Conservation (phyloP, 2,797 vertebrate species). For the Acridotheres tristis region DNA sequence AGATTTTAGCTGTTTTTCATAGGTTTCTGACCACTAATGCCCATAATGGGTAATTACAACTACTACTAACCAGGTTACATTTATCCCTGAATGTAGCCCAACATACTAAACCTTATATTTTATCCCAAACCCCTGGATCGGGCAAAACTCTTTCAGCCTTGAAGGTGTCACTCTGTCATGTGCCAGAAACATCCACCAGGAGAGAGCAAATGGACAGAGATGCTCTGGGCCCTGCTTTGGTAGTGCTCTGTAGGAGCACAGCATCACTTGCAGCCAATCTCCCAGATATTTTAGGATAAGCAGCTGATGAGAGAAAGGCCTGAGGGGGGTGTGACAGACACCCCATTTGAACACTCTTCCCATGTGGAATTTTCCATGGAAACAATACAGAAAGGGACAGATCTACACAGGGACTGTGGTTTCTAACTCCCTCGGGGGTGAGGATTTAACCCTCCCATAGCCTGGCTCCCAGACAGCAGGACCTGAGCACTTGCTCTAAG, state of each 20-base stretch:
- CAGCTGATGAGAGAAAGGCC: not conserved
- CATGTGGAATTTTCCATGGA: not conserved
- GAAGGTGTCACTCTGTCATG: not conserved
- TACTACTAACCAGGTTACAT: not conserved
- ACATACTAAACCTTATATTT: not conserved
- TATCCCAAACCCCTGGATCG: not conserved
- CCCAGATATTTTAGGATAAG: not conserved
- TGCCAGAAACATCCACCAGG: not conserved
- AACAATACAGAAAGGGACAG: not conserved
- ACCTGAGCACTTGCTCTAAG: not conserved
- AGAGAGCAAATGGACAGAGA: not conserved
- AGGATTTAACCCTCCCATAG: not conserved
- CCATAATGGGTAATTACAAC: not conserved
- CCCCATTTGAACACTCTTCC: not conserved
- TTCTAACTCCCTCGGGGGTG: not conserved
- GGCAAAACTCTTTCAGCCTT: not conserved
- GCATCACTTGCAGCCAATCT: not conserved
- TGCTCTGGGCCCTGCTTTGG: not conserved
- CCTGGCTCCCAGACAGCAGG: not conserved
- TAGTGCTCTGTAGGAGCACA: not conserved
- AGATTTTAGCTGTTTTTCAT: not conserved
- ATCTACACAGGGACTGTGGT: not conserved
- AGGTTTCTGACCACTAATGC: not conserved
- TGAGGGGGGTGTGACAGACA: rapidly evolving
- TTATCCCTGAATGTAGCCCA: not conserved